Conservation (phyloP, 2,113 vertebrate species). For the Myocastor coypus region DNA sequence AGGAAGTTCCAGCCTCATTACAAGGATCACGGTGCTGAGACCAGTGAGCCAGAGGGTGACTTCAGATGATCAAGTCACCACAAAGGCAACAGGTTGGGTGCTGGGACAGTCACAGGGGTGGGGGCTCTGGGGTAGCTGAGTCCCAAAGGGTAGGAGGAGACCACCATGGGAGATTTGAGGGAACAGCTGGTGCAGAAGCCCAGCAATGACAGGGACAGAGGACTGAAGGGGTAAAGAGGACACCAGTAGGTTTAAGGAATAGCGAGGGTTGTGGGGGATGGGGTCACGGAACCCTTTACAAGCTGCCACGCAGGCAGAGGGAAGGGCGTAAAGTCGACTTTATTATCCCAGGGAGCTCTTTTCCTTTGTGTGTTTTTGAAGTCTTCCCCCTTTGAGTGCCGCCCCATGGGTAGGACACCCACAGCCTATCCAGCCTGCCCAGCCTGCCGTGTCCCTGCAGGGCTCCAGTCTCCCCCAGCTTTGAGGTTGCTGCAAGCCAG, state of each 20-base stretch:
- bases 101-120: neutral
- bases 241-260: too few relatives aligned
- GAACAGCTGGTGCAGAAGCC: neutral
- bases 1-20: neutral
- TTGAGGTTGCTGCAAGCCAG: neutral
- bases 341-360: neutral
- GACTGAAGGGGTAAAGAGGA: neutral
- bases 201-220: neutral
- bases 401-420: neutral
- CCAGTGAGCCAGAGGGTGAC: neutral
- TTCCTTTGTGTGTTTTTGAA: neutral
- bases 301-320: neutral
- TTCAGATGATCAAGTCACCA: neutral
- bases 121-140: neutral
- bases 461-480: neutral
- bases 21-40: neutral
- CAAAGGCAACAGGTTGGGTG: neutral
- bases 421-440: neutral
- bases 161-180: neutral
- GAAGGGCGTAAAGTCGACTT: neutral
- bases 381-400: neutral
- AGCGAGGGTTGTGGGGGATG: too few relatives aligned
- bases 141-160: neutral
- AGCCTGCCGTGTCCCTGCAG: neutral
- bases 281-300: neutral